Evolutionary conservation across 2,797 vertebrate species (phyloP), one percentile per base, ranked within the genome.

Genomic region (Etheostoma nigrum): DNA sequence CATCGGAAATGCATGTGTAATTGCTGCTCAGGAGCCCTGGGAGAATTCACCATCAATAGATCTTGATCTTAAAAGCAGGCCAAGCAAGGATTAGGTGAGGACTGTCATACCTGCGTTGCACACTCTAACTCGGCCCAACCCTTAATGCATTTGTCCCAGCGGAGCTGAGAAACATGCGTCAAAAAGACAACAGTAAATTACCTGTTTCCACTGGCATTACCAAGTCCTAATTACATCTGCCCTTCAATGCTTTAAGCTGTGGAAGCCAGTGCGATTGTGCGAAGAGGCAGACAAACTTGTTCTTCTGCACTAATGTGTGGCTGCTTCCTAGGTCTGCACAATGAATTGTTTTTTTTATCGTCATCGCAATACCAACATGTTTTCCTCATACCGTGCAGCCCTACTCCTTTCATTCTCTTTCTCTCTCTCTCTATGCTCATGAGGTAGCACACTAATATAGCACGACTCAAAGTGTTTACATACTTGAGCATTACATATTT

Each of bases 391-490:
- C 36, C 36, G 12, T 40, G 36, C 36, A 11, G 36, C 36, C 36
- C 10, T 40, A 40, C 36, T 86, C 72, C 52, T 76, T 66, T 82
- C 61, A 71, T 19, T 51, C 36, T 21, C 61, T 63, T 61, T 70
- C 73, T 21, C 60, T 63, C 71, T 6, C 42, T 25, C 53, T 64
- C 47, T 67, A 40, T 40, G 10, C 52, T 71, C 72, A 40, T 40
- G 36, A 11, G 16, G 70, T 89, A 74, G 60, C 47, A 44, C 23
- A 67, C 67, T 76, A 66, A 81, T 72, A 77, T 76, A 73, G 79
- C 63, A 44, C 58, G 68, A 58, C 78, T 81, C 82, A 77, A 72
- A 81, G 64, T 90, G 81, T 94, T 92, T 92, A 90, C 90, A 93
- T 91, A 92, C 81, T 87, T 86, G 57, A 79, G 33, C 64, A 49